These are phyloP conservation scores for Branchellion lobata DNA, from an alignment of 2,888 invertebrate genomes.

Conservation along the genomic window DNA sequence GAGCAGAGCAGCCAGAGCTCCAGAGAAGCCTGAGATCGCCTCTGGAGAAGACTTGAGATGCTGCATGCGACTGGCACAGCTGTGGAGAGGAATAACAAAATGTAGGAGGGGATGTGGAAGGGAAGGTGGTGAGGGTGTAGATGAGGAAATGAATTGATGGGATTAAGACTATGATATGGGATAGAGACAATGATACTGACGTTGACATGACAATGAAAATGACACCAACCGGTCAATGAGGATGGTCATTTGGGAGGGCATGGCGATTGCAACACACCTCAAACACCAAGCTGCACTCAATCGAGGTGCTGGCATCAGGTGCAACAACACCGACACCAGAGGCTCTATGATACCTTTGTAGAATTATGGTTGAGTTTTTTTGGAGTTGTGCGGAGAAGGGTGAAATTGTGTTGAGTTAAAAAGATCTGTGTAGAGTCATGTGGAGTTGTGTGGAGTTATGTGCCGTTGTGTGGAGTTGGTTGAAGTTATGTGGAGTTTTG, in stretches of 20 bases:
- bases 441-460: too few species aligned
- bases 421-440: too few species aligned
- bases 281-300: constrained; percentile 92
- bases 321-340: constrained; percentile 81
- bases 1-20: constrained; percentile 86
- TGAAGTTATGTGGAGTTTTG: too few species aligned
- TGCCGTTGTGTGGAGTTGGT: too few species aligned
- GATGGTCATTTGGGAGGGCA: constrained; percentile 90
- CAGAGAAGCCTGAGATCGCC: constrained; percentile 77
- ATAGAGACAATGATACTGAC: too few species aligned
- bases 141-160: too few species aligned
- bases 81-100: not conserved
- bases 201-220: too few species aligned
- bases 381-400: not conserved
- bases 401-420: too few species aligned
- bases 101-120: too few species aligned
- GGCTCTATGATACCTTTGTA: constrained; percentile 72
- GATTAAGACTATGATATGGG: too few species aligned
- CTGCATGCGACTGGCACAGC: constrained; percentile 61
- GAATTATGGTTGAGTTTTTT: not conserved
- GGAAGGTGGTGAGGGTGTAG: too few species aligned
- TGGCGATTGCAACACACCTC: constrained; percentile 85
- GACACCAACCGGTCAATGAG: constrained; percentile 76
- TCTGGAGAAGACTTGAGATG: constrained; percentile 79
- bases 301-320: constrained; percentile 83